These are phyloP conservation scores for Toxonevra muliebris DNA, from an alignment of 2,888 invertebrate genomes.

Conservation along the genomic window DNA sequence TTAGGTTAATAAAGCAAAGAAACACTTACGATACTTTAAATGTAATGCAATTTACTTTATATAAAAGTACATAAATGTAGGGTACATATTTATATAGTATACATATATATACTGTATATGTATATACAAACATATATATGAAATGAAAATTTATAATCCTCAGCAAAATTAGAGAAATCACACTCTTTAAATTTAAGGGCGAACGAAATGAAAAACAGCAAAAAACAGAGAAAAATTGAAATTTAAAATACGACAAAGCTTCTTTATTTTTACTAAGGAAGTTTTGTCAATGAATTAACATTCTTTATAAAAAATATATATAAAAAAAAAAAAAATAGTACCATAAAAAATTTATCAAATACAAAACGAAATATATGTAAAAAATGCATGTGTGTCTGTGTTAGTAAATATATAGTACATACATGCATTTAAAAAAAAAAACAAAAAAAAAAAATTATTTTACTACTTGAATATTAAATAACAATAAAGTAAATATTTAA, in stretches of 20 bases:
- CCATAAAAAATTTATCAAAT: not conserved
- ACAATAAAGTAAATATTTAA: constrained; percentile 10
- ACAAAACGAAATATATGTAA: constrained; percentile 35
- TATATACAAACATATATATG: constrained; percentile 8
- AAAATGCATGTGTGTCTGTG: constrained; percentile 24
- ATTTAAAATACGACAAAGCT: constrained; percentile 14
- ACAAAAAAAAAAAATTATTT: constrained; percentile 23
- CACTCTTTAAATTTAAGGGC: not conserved
- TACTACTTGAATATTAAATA: constrained; percentile 1
- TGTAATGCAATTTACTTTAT: constrained; percentile 21
- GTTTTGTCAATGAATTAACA: not conserved
- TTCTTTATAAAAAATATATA: constrained; percentile 19
- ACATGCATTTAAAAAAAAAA: constrained; percentile 25
- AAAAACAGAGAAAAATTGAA: not conserved
- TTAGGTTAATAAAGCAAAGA: not conserved
- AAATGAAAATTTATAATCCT: not conserved
- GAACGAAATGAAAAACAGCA: not conserved
- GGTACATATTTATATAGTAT: not conserved
- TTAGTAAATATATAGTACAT: constrained; percentile 35
- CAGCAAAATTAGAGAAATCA: constrained; percentile 1
- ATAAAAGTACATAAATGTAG: too few relatives aligned
- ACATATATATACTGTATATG: constrained; percentile 1
- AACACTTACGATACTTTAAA: constrained; percentile 2
- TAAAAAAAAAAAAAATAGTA: constrained; percentile 8
- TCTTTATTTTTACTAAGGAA: constrained; percentile 29